Percentiles rank a stretch among this genome's conserved stretches.
These are phyloP conservation scores for Scrobipalpa costella DNA, from an alignment of 2,888 invertebrate species.

Conservation along the genomic window DNA sequence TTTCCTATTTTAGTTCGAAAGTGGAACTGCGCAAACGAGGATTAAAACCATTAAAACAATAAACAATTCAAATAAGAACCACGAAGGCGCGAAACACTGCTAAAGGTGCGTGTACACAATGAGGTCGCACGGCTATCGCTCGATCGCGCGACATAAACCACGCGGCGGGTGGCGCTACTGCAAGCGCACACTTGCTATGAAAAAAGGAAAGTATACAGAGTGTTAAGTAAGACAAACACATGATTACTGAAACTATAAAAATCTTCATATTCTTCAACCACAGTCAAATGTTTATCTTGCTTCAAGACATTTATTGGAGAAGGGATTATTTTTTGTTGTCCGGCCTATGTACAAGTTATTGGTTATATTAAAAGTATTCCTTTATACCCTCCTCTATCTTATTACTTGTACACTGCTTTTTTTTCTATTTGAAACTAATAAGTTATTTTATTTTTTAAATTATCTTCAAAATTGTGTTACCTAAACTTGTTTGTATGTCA, in stretches of 20 bases:
- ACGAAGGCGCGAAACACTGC: conserved; percentile 54
- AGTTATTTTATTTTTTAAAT: no score
- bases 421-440: no score
- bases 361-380: no score
- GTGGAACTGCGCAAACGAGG: conserved; percentile 1
- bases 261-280: not conserved
- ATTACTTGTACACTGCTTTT: no score
- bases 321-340: no score
- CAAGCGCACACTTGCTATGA: conserved; percentile 51
- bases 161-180: conserved; percentile 74
- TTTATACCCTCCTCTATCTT: no score
- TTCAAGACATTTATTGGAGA: no score
- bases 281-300: no score
- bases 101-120: conserved; percentile 64
- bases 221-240: not conserved
- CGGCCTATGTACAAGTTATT: no score
- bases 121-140: conserved; percentile 51
- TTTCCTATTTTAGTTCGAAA: not conserved
- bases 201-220: conserved; percentile 34
- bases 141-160: conserved; percentile 70
- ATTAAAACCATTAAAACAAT: conserved; percentile 22
- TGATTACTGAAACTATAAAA: not conserved
- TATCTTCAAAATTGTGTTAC: no score
- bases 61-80: conserved; percentile 42
- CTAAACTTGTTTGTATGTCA: no score